Evolutionary conservation across 2,888 invertebrate genomes (phyloP), one percentile per base, ranked within the genome.

Genomic region (Hypolimnas misippus): DNA sequence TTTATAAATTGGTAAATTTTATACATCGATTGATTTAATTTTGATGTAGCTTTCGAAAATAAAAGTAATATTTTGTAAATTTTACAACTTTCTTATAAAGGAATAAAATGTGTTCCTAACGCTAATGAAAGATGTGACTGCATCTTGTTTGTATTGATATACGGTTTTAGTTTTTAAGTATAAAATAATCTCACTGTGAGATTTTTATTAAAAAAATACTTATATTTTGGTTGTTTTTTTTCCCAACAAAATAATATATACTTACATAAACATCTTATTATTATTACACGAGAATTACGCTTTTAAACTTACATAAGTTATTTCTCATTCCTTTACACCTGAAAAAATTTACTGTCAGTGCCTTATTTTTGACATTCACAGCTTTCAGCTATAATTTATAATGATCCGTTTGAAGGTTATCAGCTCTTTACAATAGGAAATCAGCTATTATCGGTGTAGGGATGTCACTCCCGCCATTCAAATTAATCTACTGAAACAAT

Each of bases 131-230:
- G 29, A 29, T 49, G 49, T 49, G 49, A 25, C 49, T n/a, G 6
- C 49, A 44, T 44, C 44, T 10, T 44, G 16, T 25, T n/a, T 17
- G 1, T 46, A 46, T n/a, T n/a, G n/a, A n/a, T 46, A 10, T 17
- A 49, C 29, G 29, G n/a, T 49, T 49, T 29, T 49, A 49, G 14
- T 49, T 49, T 49, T 4, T 49, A 49, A 49, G 29, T 29, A 46
- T 21, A 49, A 49, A 49, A 49, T 49, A 49, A 29, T 49, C 49
- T 49, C 49, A 29, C 1, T 49, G 10, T 49, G 49, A 49, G 49
- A 29, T 49, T 25, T 49, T 29, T 49, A 49, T 44, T 44, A 46
- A 49, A 49, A 49, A 49, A 49, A 29, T 25, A 25, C 25, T 1
- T 25, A 49, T 29, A 49, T 2, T 29, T 49, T n/a, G 1, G 6